A percentile compares a stretch with the other conserved stretches of the same genome.
These are phyloP conservation scores for Dicyrtomina minuta DNA, from an alignment of 2,888 invertebrate genomes.

Conservation along the genomic window DNA sequence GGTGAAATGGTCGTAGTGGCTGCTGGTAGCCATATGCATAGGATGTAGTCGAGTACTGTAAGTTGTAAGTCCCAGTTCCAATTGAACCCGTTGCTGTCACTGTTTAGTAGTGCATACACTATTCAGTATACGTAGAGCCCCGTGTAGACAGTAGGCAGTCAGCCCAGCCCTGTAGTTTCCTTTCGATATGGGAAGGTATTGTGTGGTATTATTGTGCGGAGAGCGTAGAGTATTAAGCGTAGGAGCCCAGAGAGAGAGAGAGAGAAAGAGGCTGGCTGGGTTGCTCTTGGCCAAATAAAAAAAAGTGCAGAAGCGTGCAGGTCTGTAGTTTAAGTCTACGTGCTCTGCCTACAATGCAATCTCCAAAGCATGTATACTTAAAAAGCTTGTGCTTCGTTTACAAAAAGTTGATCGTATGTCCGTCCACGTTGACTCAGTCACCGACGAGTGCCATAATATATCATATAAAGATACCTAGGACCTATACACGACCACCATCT, in stretches of 20 bases:
- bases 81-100: neutral
- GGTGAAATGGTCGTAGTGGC: too few species aligned
- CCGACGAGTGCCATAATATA: too few species aligned
- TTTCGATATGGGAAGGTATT: too few species aligned
- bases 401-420: conserved; percentile 25
- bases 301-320: conserved; percentile 32
- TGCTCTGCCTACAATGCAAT: conserved; percentile 27
- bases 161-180: too few species aligned
- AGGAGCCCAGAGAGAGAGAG: neutral
- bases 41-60: too few species aligned
- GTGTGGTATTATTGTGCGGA: too few species aligned
- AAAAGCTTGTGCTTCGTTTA: conserved; percentile 25
- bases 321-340: conserved; percentile 27
- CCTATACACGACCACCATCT: too few species aligned
- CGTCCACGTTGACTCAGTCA: conserved; percentile 25
- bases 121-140: too few species aligned
- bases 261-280: neutral
- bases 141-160: too few species aligned
- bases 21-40: too few species aligned
- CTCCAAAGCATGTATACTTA: conserved; percentile 8
- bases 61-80: too few species aligned
- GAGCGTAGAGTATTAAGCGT: neutral
- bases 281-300: conserved; percentile 13
- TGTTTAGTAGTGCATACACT: neutral
- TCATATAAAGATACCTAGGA: too few species aligned